These are phyloP conservation scores for Pterocles gutturalis DNA, from an alignment of 2,113 vertebrate species.

Conservation along the genomic window DNA sequence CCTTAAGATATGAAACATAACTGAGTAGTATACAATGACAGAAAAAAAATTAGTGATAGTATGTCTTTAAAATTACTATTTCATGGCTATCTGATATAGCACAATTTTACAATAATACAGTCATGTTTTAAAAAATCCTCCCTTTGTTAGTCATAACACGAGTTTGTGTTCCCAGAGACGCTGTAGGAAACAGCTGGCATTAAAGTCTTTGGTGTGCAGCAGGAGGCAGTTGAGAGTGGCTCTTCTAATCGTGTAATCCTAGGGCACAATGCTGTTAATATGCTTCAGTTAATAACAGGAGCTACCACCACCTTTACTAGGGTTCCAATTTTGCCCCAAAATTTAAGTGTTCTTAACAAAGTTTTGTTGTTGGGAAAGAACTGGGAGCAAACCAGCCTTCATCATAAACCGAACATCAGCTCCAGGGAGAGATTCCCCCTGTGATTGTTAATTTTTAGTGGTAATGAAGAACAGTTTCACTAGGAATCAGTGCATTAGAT, in stretches of 20 bases:
- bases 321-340: not conserved
- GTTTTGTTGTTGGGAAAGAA: not conserved
- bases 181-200: not conserved
- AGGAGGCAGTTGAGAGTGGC: not conserved
- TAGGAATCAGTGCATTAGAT: not conserved
- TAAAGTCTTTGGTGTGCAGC: not conserved
- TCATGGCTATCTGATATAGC: not conserved
- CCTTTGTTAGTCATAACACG: not conserved
- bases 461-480: not conserved
- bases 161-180: not conserved
- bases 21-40: not conserved
- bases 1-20: not conserved
- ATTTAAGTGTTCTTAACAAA: not conserved
- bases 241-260: not conserved
- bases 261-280: not conserved
- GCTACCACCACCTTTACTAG: not conserved
- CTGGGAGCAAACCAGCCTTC: not conserved
- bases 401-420: not conserved
- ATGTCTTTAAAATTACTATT: conserved; percentile 4
- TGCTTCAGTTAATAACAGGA: not conserved
- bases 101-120: not conserved
- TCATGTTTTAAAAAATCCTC: not conserved
- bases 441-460: not conserved
- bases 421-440: not conserved
- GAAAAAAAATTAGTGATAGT: not conserved